Evolutionary conservation across 2,113 vertebrate genomes (phyloP), one percentile per base, ranked within the genome.

Genomic region (Tupaia chinensis): DNA sequence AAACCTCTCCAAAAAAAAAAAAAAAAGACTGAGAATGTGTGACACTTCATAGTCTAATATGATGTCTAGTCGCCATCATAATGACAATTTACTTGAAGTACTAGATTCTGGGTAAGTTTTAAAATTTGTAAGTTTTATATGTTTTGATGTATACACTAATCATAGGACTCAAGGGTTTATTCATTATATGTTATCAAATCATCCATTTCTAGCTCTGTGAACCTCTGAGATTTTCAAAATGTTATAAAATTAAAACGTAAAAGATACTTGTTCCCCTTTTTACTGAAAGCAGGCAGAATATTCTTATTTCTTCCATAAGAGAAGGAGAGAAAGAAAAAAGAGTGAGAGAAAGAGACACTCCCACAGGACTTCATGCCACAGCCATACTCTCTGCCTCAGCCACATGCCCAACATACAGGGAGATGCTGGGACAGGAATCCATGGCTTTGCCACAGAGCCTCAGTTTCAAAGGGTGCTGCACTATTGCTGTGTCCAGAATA

Each of bases 81-180:
- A 60, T 54, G 7, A 95, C 91, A 84, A 74, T 83, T 63, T 69
- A 1, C 3, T 90, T 83, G 17, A 81, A 22, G 82, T 81, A 13
- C 3, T 82, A 76, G 22, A 77, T 91, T 84, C 27, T 74, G 8
- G 27, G 29, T 90, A 54, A 92, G 72, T 72, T 85, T 89, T 14
- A 70, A 90, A 79, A 79, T 89, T 82, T 70, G 17, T 84, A 69
- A 22, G 72, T 79, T 74, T 84, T 63, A 60, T 65, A 58, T 63
- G 63, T 91, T 84, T 95, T 76, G 88, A 81, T 68, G 91, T 87
- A 53, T 29, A 20, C 5, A 73, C 34, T 44, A 89, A 61, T 87
- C 23, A 74, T 73, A 32, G 0, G 61, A 23, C 61, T 89, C 72
- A 87, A 94, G 27, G 66, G 22, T 76, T 93, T 72, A 77, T 66